Base-by-base conservation (phyloP, 1,140 invertebrate genomes). In the Drosophila bocki region DNA sequence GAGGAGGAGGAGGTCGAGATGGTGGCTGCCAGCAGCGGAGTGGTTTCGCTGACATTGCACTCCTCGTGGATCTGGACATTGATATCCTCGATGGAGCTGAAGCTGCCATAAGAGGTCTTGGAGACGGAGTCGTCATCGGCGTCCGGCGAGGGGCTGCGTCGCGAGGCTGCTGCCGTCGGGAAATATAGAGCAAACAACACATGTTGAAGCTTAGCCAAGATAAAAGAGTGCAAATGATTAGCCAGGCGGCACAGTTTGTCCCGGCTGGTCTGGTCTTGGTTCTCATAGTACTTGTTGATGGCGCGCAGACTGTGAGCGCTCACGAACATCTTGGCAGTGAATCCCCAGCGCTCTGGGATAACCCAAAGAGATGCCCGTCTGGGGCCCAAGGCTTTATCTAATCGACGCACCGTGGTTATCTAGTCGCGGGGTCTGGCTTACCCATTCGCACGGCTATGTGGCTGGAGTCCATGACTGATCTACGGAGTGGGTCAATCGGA, bases 141-240 rank as follows among this genome's bases (percentile, higher is more conserved):
- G 17, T 32, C 29, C 15, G 57, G 62, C 8, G 39, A 56, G 22
- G 67, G 44, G n/a, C 42, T 44, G 19, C 65, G 48, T 3, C 44
- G 56, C 7, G 29, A 33, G 22, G 58, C 84, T 87, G 58, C 84
- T 87, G 64, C 48, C 32, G 45, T 45, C 45, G 59, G 32, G 50
- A 60, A 87, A 87, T 70, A 70, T 82, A 56, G 75, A 85, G 39
- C 74, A 86, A 82, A 87, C 45, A 82, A 62, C 48, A 72, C 41
- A 71, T 65, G 42, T 47, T 65, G 51, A 44, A 77, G 57, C 44
- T 59, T 67, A 69, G 51, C 56, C 61, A 59, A 58, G 80, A 88
- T 84, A 83, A 87, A 78, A 68, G n/a, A 33, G 22, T 19, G 33
- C 39, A 64, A 41, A 33, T 44, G 82, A 85, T 84, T 85, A 65